These are phyloP conservation scores for Corticium candelabrum DNA, from an alignment of 37 sponge, comb jelly and placozoan genomes.

Conservation along the genomic window DNA sequence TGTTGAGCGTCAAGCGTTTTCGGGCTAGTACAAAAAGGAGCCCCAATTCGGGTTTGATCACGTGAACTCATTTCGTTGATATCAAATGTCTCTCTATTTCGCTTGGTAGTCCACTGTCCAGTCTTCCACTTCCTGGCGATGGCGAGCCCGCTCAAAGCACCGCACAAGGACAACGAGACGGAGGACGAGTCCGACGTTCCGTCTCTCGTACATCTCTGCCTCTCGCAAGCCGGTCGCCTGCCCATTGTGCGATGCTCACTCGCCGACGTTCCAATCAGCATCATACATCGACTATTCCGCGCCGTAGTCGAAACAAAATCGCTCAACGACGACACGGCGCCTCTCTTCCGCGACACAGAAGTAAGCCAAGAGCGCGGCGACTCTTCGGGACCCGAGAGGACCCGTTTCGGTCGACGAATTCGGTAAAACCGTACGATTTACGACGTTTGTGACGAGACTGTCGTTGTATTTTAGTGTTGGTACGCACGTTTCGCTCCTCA, in stretches of 20 bases:
- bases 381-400: neutral
- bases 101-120: too few relatives aligned
- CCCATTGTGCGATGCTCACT: neutral
- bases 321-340: neutral
- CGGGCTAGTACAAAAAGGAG: too few relatives aligned
- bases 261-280: neutral
- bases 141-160: too few relatives aligned
- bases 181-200: neutral
- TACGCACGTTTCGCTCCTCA: neutral
- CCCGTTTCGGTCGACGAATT: too few relatives aligned
- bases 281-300: neutral
- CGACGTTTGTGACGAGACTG: too few relatives aligned
- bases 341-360: neutral
- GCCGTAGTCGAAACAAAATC: neutral
- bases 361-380: neutral
- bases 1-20: too few relatives aligned
- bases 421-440: too few relatives aligned
- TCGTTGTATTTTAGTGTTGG: neutral
- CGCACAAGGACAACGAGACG: neutral
- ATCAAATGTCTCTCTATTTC: too few relatives aligned
- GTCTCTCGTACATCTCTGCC: neutral
- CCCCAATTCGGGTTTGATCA: too few relatives aligned
- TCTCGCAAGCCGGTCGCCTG: neutral
- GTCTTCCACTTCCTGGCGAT: too few relatives aligned
- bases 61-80: too few relatives aligned